These are phyloP conservation scores for Onychostruthus taczanowskii DNA, from an alignment of 2,113 vertebrate genomes.

Conservation along the genomic window DNA sequence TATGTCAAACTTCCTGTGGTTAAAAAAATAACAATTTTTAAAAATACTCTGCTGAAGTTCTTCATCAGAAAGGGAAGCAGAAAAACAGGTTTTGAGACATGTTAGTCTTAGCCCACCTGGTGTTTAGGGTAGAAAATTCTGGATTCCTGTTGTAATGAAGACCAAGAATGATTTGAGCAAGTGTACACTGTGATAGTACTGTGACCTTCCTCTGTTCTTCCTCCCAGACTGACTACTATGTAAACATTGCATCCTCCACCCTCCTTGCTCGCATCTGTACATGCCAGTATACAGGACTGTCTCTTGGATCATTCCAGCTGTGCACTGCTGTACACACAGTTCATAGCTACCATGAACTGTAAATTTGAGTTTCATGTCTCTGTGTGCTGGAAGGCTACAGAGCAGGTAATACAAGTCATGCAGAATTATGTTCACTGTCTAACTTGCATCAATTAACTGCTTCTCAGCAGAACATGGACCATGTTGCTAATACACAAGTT, in stretches of 20 bases:
- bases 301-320: neutral
- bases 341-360: neutral
- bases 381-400: neutral
- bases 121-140: neutral
- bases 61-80: neutral
- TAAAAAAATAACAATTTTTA: neutral
- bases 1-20: neutral
- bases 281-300: neutral
- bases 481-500: neutral
- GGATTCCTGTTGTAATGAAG: neutral
- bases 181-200: neutral
- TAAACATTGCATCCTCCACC: neutral
- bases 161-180: neutral
- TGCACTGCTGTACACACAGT: neutral
- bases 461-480: neutral
- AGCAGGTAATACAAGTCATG: neutral
- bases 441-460: neutral
- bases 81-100: neutral
- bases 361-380: neutral
- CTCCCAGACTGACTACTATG: neutral
- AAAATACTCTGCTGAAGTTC: neutral
- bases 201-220: neutral
- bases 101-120: neutral
- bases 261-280: neutral
- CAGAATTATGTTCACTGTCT: neutral